A percentile compares a stretch with the other conserved stretches of the same genome.
These are phyloP conservation scores for Lycodopsis pacificus DNA, from an alignment of 2,797 vertebrate species.

Conservation along the genomic window DNA sequence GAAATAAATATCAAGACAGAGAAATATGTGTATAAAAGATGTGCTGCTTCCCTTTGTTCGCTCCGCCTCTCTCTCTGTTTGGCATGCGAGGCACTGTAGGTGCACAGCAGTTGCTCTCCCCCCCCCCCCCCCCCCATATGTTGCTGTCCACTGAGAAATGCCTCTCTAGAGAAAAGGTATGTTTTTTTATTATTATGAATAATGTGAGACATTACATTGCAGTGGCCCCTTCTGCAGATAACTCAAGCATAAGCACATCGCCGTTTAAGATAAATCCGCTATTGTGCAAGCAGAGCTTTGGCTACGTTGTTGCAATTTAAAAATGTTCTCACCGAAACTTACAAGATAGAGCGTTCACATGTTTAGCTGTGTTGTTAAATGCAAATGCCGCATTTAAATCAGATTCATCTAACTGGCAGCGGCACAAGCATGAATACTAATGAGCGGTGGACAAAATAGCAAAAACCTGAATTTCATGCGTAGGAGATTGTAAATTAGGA, in stretches of 20 bases:
- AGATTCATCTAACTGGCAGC: conserved; percentile 19
- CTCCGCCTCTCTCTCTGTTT: conserved; percentile 19
- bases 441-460: conserved; percentile 1
- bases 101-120: conserved; percentile 34
- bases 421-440: conserved; percentile 5
- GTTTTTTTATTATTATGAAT: conserved; percentile 26
- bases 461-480: neutral
- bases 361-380: conserved; percentile 11
- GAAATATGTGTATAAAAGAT: neutral
- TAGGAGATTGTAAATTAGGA: neutral
- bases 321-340: neutral
- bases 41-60: conserved; percentile 44
- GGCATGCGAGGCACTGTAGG: conserved; percentile 15
- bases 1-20: conserved; percentile 27
- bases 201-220: conserved; percentile 28
- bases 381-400: conserved; percentile 34
- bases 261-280: conserved; percentile 1
- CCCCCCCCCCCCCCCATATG: conserved; percentile 9
- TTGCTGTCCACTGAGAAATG: conserved; percentile 53
- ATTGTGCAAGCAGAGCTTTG: conserved; percentile 11
- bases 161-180: conserved; percentile 49
- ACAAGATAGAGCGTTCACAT: neutral
- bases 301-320: neutral
- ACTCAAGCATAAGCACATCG: conserved; percentile 46
- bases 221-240: conserved; percentile 37